Evolutionary conservation across 1,140 invertebrate species (phyloP), one percentile per base, ranked within the genome.

Genomic region (Apis cerana): DNA sequence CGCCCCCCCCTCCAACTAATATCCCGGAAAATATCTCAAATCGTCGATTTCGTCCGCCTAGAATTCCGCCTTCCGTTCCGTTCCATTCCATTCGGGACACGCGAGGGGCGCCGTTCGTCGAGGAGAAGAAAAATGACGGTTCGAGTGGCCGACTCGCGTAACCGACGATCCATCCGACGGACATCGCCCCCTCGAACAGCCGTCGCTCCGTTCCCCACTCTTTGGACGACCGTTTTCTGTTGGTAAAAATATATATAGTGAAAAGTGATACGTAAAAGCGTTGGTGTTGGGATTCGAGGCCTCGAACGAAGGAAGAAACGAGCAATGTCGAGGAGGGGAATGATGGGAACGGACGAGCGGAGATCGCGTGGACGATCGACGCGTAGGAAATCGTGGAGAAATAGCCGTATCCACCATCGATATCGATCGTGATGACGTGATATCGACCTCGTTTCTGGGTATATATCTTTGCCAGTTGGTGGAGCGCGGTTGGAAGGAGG

Each of bases 21-120:
- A 88, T 87, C 78, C 64, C 21, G 52, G 85, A 78, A 84, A 78
- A 88, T 87, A 87, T 87, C 78, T 88, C 77, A 23, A 58, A 67
- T 27, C 86, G 84, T 88, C 86, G 82, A 84, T 87, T 88, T 81
- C 70, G 61, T 69, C 86, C 52, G 78, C n/a, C n/a, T 64, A 84
- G 77, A 88, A 88, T 84, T 88, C 82, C 82, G 79, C 64, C 21
- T 33, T 33, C 33, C 33, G 3, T 33, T 4, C 33, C 33, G 0
- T 33, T 33, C 33, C 85, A 83, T 88, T 88, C 86, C 85, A 84
- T 69, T 17, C 54, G 13, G 61, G 70, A 64, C 71, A n/a, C 48
- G 64, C 59, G n/a, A n/a, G n/a, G n/a, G n/a, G 27, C 27, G 27
- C 27, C 27, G 27, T 27, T 27, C 27, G 27, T 27, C 1, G 27